Evolutionary conservation across 2,113 vertebrate genomes (phyloP).

Genomic region (Mesitornis unicolor): DNA sequence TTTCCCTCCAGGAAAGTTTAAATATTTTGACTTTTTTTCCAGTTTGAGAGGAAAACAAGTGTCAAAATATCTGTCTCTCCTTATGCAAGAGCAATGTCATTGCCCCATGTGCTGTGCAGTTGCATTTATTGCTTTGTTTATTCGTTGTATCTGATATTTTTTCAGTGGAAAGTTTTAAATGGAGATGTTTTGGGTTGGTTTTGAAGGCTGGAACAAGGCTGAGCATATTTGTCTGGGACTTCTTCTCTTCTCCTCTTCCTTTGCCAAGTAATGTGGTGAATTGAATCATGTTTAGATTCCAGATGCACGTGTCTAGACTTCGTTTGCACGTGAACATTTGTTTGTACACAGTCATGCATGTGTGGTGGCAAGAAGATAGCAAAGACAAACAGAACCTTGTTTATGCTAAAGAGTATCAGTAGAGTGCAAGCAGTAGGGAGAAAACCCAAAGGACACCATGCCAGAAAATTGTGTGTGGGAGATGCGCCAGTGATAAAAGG

Average conservation of each 20-base stretch:
- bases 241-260: neutral
- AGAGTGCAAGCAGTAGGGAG: neutral
- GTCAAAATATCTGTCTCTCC: neutral
- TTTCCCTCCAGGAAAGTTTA: neutral
- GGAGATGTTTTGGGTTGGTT: neutral
- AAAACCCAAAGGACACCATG: neutral
- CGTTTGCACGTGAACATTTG: fast-evolving
- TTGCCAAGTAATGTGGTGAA: neutral
- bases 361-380: neutral
- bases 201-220: neutral
- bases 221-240: neutral
- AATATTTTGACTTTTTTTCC: neutral
- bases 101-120: neutral
- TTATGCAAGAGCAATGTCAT: constrained; percentile 1
- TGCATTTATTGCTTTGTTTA: neutral
- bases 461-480: neutral
- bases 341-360: neutral
- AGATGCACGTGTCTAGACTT: neutral
- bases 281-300: neutral
- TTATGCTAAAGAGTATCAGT: neutral
- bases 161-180: neutral
- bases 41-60: neutral
- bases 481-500: neutral
- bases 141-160: neutral
- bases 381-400: neutral